Evolutionary conservation across 2,113 vertebrate species (phyloP).

Genomic region (Otocyon megalotis): DNA sequence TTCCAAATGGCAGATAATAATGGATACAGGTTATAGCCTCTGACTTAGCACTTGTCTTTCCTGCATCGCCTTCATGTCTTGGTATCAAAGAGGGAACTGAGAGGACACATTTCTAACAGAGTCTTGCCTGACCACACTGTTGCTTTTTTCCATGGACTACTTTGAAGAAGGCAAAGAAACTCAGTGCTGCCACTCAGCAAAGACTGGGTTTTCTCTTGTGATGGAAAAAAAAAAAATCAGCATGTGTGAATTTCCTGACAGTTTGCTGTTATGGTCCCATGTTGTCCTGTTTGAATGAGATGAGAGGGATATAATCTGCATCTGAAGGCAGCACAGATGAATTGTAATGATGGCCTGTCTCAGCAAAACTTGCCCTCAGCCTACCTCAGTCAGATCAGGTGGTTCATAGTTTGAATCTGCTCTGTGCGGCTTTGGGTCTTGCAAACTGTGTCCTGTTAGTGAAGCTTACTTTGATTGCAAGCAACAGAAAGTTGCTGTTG

Average conservation of each 20-base stretch:
- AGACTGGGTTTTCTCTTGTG: neutral
- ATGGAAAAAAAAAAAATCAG: neutral
- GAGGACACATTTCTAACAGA: neutral
- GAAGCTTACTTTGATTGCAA: neutral
- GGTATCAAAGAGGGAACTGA: neutral
- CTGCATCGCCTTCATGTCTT: neutral
- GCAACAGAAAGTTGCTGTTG: neutral
- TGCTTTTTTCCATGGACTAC: neutral
- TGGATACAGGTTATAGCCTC: neutral
- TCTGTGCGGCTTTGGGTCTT: neutral
- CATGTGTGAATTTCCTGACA: neutral
- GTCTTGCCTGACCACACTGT: neutral
- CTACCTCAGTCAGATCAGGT: neutral
- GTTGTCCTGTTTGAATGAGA: neutral
- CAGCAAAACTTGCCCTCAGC: neutral
- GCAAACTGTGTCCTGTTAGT: neutral
- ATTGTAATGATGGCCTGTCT: neutral
- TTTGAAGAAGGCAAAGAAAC: neutral
- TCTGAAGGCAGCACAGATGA: neutral
- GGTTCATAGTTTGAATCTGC: neutral
- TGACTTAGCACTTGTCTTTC: neutral
- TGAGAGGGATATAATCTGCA: neutral
- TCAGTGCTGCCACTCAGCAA: neutral
- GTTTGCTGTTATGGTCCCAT: neutral
- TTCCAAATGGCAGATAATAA: neutral